Conservation (phyloP, 2,113 vertebrate genomes). For the Prietella phreatophila region DNA sequence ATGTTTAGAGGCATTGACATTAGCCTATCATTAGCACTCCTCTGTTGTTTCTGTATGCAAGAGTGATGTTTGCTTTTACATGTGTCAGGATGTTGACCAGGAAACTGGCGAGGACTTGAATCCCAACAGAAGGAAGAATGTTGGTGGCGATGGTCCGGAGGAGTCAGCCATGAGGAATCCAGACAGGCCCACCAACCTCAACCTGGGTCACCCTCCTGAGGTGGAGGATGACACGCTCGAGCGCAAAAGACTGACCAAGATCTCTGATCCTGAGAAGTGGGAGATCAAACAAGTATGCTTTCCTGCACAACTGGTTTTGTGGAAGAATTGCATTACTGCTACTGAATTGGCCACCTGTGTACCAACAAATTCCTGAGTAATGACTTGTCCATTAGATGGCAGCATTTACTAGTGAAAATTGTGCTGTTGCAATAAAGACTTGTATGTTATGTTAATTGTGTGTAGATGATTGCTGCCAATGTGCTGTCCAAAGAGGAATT, state of each 20-base stretch:
- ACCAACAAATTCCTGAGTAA: background rate
- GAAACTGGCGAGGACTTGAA: constrained; percentile 95
- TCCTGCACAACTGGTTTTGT: background rate
- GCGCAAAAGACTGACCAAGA: constrained; percentile 93
- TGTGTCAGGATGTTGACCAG: constrained; percentile 92
- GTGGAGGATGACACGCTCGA: constrained; percentile 93
- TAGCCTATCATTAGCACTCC: background rate
- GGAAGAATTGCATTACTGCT: background rate
- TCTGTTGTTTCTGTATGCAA: background rate
- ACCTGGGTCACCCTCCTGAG: constrained; percentile 86
- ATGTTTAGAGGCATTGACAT: background rate
- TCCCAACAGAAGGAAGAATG: constrained; percentile 88
- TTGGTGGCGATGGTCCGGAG: constrained; percentile 82
- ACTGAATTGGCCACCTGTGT: too few species aligned
- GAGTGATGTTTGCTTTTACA: constrained; percentile 7
- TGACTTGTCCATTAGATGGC: constrained; percentile 18
- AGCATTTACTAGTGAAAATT: background rate
- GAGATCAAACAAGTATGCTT: constrained; percentile 92
- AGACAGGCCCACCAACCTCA: constrained; percentile 89
- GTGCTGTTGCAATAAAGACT: background rate
- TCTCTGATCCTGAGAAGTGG: constrained; percentile 98
- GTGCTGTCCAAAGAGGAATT: constrained; percentile 98
- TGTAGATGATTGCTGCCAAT: constrained; percentile 92
- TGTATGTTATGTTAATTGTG: background rate
- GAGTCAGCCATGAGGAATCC: constrained; percentile 92